Base-by-base conservation (phyloP, 2,888 invertebrate species). In the Strigamia transsilvanica region DNA sequence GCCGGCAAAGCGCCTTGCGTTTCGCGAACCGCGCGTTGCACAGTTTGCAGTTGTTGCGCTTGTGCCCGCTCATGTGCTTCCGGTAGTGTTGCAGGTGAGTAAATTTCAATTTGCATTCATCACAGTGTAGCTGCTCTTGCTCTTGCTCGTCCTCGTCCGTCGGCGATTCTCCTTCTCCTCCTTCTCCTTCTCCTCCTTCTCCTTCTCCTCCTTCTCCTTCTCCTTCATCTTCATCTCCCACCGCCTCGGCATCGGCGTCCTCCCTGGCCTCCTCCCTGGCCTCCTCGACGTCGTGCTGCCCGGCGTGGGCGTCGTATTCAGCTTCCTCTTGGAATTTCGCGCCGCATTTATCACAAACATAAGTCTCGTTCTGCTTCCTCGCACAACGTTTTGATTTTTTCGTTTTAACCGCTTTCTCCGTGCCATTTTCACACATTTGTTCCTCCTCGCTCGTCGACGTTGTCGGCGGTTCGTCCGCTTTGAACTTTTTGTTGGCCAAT, bases 51-150 rank as follows among this genome's bases (percentile, higher is more conserved):
- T 85, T 84, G 82, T 86, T 86, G 34, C 85, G 84, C 32, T 83
- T 83, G 82, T 86, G 86, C 21, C 85, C 84, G 77, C 84, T 84
- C 73, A 86, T 42, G 83, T 86, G 86, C 81, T 84, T 85, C 32
- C 85, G 82, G 82, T 83, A 84, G 56, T 83, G 80, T 27, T 82
- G 80, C 56, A 79, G 80, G 15, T 83, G 82, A 7, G 77, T 79
- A 51, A 85, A 84, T 27, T 66, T 56, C 34, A 81, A 77, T 6
- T 81, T 80, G 78, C 84, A 84, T 23, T 83, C 41, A 21, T 83
- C 79, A 79, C 84, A 84, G 21, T 15, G 18, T 27, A 81, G 23
- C n/a, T 80, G 10, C 27, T 34, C 12, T 5, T 42, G 42, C 2
- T 15, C 42, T 42, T 10, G 2, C 13, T 46, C 61, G 61, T 61